Evolutionary conservation across 2,888 invertebrate genomes (phyloP), one percentile per base, ranked within the genome.

Genomic region (Spodoptera littoralis): DNA sequence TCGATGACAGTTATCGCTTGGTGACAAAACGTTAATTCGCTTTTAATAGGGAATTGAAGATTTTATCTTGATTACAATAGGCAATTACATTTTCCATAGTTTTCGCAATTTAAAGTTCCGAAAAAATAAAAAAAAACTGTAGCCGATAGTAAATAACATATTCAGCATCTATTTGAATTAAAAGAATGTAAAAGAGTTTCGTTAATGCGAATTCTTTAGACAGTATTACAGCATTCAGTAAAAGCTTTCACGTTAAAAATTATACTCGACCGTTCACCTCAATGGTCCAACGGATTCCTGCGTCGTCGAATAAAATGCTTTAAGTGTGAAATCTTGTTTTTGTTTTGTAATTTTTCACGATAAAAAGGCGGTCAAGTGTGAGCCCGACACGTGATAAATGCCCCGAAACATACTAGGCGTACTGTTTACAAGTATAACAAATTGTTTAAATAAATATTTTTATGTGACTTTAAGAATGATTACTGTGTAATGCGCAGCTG

Each of bases 1-100:
- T 73, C 84, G 88, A 86, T 88, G 92, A 92, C 92, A 90, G 86
- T 84, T 82, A 87, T 87, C 88, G 84, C 85, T 84, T 81, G 83
- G 81, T 73, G 77, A 82, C 82, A 82, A 85, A 79, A 82, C 78
- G 72, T 77, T 74, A 71, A 79, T 78, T 72, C 60, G 63, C 59
- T 45, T 36, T 12, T 61, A 73, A 76, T 70, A 62, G 63, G 67
- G 51, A 50, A 52, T 24, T 65, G 6, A 56, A 75, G 76, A 69
- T 69, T 64, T 60, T 61, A 65, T 75, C 59, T 64, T 5, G 13
- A 60, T 59, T 52, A 18, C 53, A 36, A 59, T 54, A 11, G 12
- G 3, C 41, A 49, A 18, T 18, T 24, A 45, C 24, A 47, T 57
- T 49, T 30, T 42, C 30, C 9, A 42, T 55, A 4, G 30, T 6